Evolutionary conservation across 2,797 vertebrate genomes (phyloP).

Genomic region (Labroides dimidiatus): DNA sequence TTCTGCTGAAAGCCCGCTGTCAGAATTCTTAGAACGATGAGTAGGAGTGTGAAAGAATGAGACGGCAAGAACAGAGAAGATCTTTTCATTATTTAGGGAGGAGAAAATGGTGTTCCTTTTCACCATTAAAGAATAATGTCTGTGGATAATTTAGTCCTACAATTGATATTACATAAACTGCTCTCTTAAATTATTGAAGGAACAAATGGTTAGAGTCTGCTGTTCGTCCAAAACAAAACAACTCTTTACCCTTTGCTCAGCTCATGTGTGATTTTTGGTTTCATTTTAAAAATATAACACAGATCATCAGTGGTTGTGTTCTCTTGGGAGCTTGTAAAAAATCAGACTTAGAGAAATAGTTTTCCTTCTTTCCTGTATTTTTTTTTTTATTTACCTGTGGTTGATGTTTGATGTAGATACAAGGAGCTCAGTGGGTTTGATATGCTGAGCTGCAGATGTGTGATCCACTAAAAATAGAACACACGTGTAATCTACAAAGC

Average conservation of each 20-base stretch:
- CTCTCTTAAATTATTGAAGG: not conserved
- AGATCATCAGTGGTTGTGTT: not conserved
- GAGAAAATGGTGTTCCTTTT: not conserved
- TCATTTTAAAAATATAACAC: not conserved
- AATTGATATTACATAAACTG: not conserved
- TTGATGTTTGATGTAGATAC: slow-evolving; percentile 8
- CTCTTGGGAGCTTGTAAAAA: not conserved
- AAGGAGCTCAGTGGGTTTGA: slow-evolving; percentile 43
- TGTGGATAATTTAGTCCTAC: not conserved
- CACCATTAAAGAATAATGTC: not conserved
- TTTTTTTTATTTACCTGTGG: not conserved
- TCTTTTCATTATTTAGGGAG: not conserved
- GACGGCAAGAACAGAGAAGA: not conserved
- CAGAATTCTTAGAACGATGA: not conserved
- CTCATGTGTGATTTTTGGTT: not conserved
- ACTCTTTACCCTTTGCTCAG: not conserved
- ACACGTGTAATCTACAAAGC: slow-evolving; percentile 36
- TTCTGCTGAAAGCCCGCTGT: not conserved
- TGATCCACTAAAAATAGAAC: slow-evolving; percentile 56
- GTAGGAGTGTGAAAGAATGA: slow-evolving; percentile 10
- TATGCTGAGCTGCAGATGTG: slow-evolving; percentile 54
- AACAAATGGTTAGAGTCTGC: not conserved
- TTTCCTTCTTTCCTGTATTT: not conserved
- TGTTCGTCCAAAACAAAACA: not conserved
- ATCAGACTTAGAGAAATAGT: not conserved